phyloP scores from a whole-genome alignment of 2,888 invertebrate genomes.

The Mayetiola destructor region DNA sequence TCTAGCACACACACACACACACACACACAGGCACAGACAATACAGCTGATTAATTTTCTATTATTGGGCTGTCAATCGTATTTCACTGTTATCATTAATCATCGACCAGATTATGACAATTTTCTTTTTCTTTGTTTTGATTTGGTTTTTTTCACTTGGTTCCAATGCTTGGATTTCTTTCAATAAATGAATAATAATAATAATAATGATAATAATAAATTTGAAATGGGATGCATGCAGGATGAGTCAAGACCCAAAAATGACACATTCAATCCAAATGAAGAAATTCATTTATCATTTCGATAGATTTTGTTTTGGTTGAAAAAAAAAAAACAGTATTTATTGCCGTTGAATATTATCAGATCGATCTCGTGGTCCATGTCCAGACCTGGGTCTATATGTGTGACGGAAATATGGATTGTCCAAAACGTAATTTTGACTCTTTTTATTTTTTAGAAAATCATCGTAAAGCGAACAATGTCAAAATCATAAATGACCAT shows the following conservation, averaged over 20 bases:
- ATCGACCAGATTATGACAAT: constrained; percentile 12
- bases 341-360: no score
- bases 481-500: constrained; percentile 3
- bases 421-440: not conserved
- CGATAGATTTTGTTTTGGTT: no score
- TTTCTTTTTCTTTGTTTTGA: not conserved
- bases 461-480: not conserved
- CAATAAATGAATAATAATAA: no score
- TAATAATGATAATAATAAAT: no score
- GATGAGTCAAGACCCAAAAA: no score
- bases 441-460: constrained; percentile 2
- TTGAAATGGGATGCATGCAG: no score
- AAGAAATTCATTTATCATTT: constrained; percentile 9
- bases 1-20: no score
- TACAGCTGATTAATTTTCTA: constrained; percentile 8
- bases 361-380: no score
- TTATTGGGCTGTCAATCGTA: constrained; percentile 9
- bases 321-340: no score
- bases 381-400: no score
- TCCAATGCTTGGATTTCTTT: not conserved
- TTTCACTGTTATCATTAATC: constrained; percentile 10
- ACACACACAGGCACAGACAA: not conserved
- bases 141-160: not conserved
- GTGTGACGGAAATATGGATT: constrained; percentile 2
- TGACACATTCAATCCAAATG: no score